phyloP scores from a whole-genome alignment of 2,888 invertebrate species.

The Pseudococcus longispinus region DNA sequence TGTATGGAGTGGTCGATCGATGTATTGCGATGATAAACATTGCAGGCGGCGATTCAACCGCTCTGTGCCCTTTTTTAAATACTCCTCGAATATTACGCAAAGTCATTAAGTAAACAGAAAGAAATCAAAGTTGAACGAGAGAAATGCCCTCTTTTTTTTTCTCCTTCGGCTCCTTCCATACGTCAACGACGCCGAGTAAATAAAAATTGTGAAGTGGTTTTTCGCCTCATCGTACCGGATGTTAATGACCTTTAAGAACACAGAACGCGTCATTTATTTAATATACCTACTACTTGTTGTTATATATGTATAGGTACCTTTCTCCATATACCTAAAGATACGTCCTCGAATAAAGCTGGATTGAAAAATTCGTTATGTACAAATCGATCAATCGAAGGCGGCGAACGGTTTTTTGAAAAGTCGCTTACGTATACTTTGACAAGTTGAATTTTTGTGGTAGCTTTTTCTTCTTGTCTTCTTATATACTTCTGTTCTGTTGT shows the following conservation, averaged over 20 bases:
- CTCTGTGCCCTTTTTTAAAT: background rate
- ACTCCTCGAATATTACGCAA: background rate
- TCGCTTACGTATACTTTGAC: background rate
- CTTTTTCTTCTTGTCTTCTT: background rate
- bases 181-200: slow-evolving; percentile 29
- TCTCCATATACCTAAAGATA: background rate
- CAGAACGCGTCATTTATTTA: slow-evolving; percentile 5
- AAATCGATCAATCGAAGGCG: slow-evolving; percentile 25
- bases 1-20: background rate
- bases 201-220: slow-evolving; percentile 48
- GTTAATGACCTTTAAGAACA: slow-evolving; percentile 36
- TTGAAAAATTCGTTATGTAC: background rate
- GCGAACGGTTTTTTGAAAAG: background rate
- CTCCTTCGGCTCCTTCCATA: background rate
- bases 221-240: slow-evolving; percentile 24
- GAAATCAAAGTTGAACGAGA: slow-evolving; percentile 41
- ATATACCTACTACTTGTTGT: background rate
- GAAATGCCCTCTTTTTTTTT: slow-evolving; percentile 32
- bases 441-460: background rate
- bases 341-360: background rate
- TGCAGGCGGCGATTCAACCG: background rate
- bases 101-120: slow-evolving; percentile 49
- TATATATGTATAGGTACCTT: background rate
- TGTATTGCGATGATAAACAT: background rate
- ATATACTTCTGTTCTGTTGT: background rate